phyloP scores from a whole-genome alignment of 30 jellyfish, hydroid and myxozoan genomes.

The Aurelia sp. region DNA sequence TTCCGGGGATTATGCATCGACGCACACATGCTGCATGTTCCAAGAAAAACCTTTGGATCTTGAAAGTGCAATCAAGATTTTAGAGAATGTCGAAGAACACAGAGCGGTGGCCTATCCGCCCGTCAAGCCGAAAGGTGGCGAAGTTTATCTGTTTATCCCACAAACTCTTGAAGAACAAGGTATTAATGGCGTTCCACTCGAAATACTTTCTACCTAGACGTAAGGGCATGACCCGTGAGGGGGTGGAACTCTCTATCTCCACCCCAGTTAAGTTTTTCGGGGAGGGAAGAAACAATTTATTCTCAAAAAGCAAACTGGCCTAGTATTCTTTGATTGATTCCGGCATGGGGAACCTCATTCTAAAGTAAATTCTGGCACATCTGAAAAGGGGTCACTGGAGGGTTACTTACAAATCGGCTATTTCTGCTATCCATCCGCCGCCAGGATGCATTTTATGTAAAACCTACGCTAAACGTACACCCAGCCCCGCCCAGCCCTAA shows the following conservation, averaged over 20 bases:
- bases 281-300: too few relatives aligned
- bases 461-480: too few relatives aligned
- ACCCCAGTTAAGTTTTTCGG: neutral
- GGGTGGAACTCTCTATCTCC: too few relatives aligned
- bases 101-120: constrained; percentile 81
- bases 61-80: constrained; percentile 82
- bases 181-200: neutral
- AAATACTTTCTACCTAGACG: neutral
- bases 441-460: neutral
- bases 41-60: constrained; percentile 83
- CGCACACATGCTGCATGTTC: constrained; percentile 53
- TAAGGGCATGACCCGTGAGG: neutral
- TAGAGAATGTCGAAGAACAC: constrained; percentile 82
- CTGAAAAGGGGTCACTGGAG: too few relatives aligned
- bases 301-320: too few relatives aligned
- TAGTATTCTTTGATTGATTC: too few relatives aligned
- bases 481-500: too few relatives aligned
- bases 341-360: too few relatives aligned
- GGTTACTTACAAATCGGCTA: too few relatives aligned
- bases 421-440: too few relatives aligned
- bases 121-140: constrained; percentile 94
- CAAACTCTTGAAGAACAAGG: constrained; percentile 86
- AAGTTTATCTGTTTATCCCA: constrained; percentile 80
- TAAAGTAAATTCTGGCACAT: too few relatives aligned
- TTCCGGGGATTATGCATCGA: constrained; percentile 68